phyloP scores from a whole-genome alignment of 1,140 invertebrate genomes.

The Saccostrea glomerata region DNA sequence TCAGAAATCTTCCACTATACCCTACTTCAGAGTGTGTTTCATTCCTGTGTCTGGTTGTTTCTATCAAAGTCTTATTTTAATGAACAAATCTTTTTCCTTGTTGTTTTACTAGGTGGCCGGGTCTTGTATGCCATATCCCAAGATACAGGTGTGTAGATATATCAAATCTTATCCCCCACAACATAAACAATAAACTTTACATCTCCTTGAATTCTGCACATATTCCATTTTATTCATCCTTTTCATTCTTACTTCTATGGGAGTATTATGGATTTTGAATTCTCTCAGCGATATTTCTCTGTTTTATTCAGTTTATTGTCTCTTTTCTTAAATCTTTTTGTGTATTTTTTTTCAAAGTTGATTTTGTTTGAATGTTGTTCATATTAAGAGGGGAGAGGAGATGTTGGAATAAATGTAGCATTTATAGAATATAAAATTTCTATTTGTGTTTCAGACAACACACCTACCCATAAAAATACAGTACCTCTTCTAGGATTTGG shows the following conservation, averaged over 20 bases:
- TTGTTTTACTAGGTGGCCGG: conserved; percentile 32
- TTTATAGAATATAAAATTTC: too few species aligned
- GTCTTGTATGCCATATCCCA: conserved; percentile 33
- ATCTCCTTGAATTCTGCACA: conserved; percentile 26
- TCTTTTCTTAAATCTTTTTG: not conserved
- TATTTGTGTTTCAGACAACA: conserved; percentile 12
- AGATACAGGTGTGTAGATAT: conserved; percentile 29
- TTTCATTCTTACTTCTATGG: not conserved
- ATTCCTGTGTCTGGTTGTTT: not conserved
- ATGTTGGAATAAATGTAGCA: not conserved
- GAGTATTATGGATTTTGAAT: not conserved
- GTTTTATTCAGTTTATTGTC: not conserved
- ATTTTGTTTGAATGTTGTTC: not conserved
- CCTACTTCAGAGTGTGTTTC: not conserved
- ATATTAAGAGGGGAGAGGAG: not conserved
- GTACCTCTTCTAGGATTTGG: conserved; percentile 32
- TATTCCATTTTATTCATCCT: not conserved
- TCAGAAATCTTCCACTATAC: not conserved
- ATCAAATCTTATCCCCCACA: not conserved
- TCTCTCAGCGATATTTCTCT: not conserved
- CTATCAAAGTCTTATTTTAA: not conserved
- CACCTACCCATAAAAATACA: conserved; percentile 21
- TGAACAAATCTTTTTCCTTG: conserved; percentile 3
- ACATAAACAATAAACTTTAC: not conserved
- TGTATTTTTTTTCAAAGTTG: not conserved